Evolutionary conservation across 2,797 vertebrate species (phyloP), one percentile per base, ranked within the genome.

Genomic region (Valencia hispanica): DNA sequence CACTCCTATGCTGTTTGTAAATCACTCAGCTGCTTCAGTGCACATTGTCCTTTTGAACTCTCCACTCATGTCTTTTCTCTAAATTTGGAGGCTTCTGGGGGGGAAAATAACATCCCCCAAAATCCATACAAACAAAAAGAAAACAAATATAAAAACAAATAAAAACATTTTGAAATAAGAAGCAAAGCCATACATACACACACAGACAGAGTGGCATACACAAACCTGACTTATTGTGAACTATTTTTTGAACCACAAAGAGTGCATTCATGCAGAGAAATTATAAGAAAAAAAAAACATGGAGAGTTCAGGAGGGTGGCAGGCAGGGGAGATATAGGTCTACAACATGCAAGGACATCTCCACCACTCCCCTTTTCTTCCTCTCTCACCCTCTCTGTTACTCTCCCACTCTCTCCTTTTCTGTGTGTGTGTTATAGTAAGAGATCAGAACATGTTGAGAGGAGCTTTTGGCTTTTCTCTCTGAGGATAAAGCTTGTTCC

Each of bases 401-500:
- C 59, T 61, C 32, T 61, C n/a, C 30, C 1, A 3, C 9, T 15
- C 55, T 14, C 55, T 57, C 27, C 30, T 25, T n/a, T 39, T 68
- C 25, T 43, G 10, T 74, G 70, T 79, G 74, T 74, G 70, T 77
- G 81, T 70, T 75, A 79, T 72, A 86, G 85, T 41, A 74, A 78
- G 84, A 91, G 90, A 91, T 94, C 90, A 92, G 89, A 81, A 80
- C 79, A 78, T 91, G 90, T 90, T 89, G 85, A 88, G 89, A 88
- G 45, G 86, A 90, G 91, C 86, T 92, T 93, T 91, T 82, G 85
- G 91, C 83, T 92, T 92, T 92, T 91, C 86, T 91, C 83, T 86
- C 68, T 22, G 79, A 89, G 91, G 92, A 93, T 92, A 88, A 92
- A 91, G 92, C 88, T 87, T 89, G 90, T 92, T 91, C 87, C 72